Evolutionary conservation across 2,888 invertebrate genomes (phyloP).

Genomic region (Gibbula magus): DNA sequence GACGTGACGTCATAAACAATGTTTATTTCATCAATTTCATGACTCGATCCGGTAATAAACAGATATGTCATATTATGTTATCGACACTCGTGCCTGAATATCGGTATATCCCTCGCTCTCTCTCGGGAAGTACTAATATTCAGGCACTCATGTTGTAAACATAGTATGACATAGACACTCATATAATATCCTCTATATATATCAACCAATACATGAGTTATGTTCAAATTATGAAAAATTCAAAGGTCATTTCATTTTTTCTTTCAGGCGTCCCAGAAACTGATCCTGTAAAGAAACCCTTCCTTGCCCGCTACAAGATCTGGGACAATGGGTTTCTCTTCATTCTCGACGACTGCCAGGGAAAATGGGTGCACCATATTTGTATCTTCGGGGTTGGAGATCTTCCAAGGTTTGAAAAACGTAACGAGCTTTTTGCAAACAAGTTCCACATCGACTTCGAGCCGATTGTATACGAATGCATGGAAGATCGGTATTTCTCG

Average conservation of each 20-base stretch:
- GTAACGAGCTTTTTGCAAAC: slow-evolving; percentile 64
- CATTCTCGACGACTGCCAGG: slow-evolving; percentile 25
- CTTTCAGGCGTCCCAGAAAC: slow-evolving; percentile 63
- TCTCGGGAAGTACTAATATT: no score
- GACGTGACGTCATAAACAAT: no score
- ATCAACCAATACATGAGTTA: no score
- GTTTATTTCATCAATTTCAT: no score
- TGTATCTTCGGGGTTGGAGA: slow-evolving; percentile 65
- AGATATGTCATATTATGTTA: no score
- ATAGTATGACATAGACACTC: no score
- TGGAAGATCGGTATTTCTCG: slow-evolving; percentile 46
- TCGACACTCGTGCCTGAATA: no score
- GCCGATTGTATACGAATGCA: slow-evolving; percentile 53
- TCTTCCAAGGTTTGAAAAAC: slow-evolving; percentile 43
- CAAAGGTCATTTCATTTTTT: not conserved
- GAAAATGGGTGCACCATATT: slow-evolving; percentile 55
- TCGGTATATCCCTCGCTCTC: no score
- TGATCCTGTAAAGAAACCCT: slow-evolving; percentile 53
- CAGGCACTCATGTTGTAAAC: no score
- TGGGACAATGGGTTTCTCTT: slow-evolving; percentile 55
- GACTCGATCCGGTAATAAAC: no score
- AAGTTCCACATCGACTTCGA: slow-evolving; percentile 63
- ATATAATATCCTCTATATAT: no score
- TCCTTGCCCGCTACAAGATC: slow-evolving; percentile 66
- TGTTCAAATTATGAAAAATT: no score